Evolutionary conservation across 1,140 invertebrate genomes (phyloP).

Genomic region (Lineus longissimus): DNA sequence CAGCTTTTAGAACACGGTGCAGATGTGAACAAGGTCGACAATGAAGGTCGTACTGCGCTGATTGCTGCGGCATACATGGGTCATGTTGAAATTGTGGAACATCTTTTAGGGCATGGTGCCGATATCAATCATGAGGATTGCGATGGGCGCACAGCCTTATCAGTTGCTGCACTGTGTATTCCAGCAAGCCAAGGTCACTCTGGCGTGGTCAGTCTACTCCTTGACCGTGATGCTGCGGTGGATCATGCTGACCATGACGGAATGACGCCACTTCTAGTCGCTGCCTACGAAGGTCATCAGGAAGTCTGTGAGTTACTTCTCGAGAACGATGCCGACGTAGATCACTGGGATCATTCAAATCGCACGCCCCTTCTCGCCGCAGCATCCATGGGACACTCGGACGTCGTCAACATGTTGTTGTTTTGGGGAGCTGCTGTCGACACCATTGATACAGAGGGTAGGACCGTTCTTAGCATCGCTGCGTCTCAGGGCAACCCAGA

Average conservation of each 20-base stretch:
- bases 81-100: slow-evolving; percentile 56
- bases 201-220: slow-evolving; percentile 57
- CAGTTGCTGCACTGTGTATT: slow-evolving; percentile 62
- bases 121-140: slow-evolving; percentile 50
- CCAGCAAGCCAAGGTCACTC: slow-evolving; percentile 68
- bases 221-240: slow-evolving; percentile 69
- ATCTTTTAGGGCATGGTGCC: slow-evolving; percentile 43
- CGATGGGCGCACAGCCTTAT: slow-evolving; percentile 57
- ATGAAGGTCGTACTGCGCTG: slow-evolving; percentile 72
- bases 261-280: slow-evolving; percentile 86
- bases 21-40: slow-evolving; percentile 70
- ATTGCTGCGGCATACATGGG: slow-evolving; percentile 61
- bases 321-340: slow-evolving; percentile 82
- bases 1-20: slow-evolving; percentile 80
- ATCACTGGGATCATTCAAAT: slow-evolving; percentile 74
- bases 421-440: slow-evolving; percentile 88
- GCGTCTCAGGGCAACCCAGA: slow-evolving; percentile 78
- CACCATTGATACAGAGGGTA: slow-evolving; percentile 83
- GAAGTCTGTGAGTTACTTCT: slow-evolving; percentile 80
- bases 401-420: slow-evolving; percentile 73
- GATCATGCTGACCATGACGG: slow-evolving; percentile 90
- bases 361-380: slow-evolving; percentile 74
- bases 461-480: slow-evolving; percentile 75
- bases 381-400: slow-evolving; percentile 79
- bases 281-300: slow-evolving; percentile 60